Conservation (phyloP, 2,113 vertebrate species). For the Sturnira hondurensis region DNA sequence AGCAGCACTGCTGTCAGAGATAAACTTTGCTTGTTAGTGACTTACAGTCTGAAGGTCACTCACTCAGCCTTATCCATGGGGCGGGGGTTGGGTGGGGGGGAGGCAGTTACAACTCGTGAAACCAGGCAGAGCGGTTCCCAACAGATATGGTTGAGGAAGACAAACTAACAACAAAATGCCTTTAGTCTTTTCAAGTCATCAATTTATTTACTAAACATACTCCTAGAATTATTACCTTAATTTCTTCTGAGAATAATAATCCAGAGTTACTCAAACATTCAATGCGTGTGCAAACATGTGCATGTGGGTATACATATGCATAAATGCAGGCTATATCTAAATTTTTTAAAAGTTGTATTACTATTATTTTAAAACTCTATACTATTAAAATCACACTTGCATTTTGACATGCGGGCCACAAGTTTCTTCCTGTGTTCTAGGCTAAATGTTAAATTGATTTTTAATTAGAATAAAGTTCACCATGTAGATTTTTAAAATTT, state of each 20-base stretch:
- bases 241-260: background rate
- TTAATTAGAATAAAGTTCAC: background rate
- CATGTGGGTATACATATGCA: no score
- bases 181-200: background rate
- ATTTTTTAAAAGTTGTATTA: background rate
- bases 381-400: background rate
- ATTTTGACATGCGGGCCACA: background rate
- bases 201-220: background rate
- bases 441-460: background rate
- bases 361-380: background rate
- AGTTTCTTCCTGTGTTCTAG: background rate
- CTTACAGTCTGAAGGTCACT: no score
- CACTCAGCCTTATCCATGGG: no score
- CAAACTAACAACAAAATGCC: background rate
- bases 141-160: background rate
- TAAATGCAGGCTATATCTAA: background rate
- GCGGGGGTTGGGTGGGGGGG: no score
- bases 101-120: no score
- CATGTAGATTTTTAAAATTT: background rate
- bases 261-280: background rate
- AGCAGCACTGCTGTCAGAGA: no score
- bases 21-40: no score
- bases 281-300: background rate
- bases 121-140: no score
- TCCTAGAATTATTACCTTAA: background rate